phyloP scores from a whole-genome alignment of 2,113 vertebrate species.

The Rhea americana region DNA sequence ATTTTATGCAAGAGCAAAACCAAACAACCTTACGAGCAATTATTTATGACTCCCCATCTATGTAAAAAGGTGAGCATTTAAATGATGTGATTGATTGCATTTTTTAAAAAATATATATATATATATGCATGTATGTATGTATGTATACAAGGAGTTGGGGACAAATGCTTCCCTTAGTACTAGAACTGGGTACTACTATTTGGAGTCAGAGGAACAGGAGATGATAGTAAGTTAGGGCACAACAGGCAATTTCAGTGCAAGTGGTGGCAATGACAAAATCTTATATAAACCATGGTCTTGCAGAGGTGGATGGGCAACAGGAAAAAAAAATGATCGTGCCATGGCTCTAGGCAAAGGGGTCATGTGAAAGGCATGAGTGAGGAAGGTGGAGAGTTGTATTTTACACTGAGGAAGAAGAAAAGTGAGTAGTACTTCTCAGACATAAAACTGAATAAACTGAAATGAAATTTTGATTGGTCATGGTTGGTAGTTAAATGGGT shows the following conservation, averaged over 20 bases:
- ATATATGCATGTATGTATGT: too few species aligned
- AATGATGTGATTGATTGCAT: not conserved
- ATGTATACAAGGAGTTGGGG: not conserved
- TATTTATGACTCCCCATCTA: not conserved
- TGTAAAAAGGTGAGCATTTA: not conserved
- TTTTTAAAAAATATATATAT: not conserved
- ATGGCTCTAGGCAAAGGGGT: not conserved
- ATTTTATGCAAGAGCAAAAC: not conserved
- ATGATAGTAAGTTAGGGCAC: not conserved
- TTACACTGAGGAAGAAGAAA: not conserved
- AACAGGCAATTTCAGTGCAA: not conserved
- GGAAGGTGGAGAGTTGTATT: not conserved
- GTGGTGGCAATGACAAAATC: not conserved
- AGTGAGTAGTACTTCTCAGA: not conserved
- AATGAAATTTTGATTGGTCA: not conserved
- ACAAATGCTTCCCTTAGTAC: not conserved
- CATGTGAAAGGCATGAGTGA: fast-evolving
- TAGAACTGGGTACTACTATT: not conserved
- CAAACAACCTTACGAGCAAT: not conserved
- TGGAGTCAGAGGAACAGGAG: not conserved
- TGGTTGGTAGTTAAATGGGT: not conserved
- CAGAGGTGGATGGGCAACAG: not conserved
- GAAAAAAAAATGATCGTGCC: not conserved
- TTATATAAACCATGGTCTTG: fast-evolving
- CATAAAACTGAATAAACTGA: not conserved